Base-by-base conservation (phyloP, 2,113 vertebrate species). In the Phalacrocorax carbo region DNA sequence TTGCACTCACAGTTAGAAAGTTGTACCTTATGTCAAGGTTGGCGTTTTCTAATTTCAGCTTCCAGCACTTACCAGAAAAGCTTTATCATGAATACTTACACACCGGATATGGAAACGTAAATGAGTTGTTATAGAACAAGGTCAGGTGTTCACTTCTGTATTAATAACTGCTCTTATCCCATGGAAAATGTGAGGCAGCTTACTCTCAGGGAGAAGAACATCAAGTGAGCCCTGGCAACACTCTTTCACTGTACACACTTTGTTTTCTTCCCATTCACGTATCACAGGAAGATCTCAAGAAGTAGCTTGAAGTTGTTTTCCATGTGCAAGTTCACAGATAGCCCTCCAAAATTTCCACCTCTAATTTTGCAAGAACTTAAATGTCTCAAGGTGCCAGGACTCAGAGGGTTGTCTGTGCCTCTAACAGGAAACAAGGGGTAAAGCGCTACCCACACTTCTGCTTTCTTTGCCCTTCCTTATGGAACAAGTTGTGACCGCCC, bases 361-460 rank as follows among this genome's bases (percentile, higher is more conserved):
- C 55, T 27, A 55, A 25, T 62, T 88, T 52, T 60, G 75, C 19
- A 32, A 55, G 60, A 81, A 49, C 5, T 34, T 36, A 36, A 40
- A 54, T 32, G 83, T 86, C 38, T 77, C 32, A 71, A 15, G 42
- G 13, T 36, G 21, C 14, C 48, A 70, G 69, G 42, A 49, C 40
- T 81, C 4, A 1, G 48, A 51, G 13, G 0, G 5, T 22, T 86
- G 30, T 12, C 30, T 42, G 36, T 80, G 18, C 21, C 42, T 55
- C 42, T 49, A 54, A 13, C 0, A 34, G 8, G 36, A 57, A 92
- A 66, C n/a, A 61, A 42, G 16, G 25, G 15, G 15, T 64, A 52
- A 92, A 83, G 66, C 0, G 0, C 30, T 51, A n/a, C 20, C 11
- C 20, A n/a, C 12, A 5, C 11, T 79, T 82, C 5, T n/a, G 38